These are phyloP conservation scores for Nymphalis io DNA, from an alignment of 1,140 invertebrate genomes.

Conservation along the genomic window DNA sequence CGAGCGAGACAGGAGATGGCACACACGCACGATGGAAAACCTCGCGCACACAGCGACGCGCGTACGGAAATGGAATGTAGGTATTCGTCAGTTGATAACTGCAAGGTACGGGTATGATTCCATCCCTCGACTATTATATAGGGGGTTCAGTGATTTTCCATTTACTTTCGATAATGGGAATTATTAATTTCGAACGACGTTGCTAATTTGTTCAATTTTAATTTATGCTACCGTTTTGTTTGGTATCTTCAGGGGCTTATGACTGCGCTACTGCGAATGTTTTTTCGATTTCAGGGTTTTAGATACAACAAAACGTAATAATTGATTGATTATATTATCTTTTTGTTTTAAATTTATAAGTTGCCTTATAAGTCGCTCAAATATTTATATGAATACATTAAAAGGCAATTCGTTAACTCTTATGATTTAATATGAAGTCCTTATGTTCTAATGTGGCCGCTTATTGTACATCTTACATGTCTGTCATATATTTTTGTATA, in stretches of 20 bases:
- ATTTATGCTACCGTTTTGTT: not conserved
- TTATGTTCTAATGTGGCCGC: too few species aligned
- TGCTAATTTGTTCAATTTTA: not conserved
- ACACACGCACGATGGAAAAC: conserved; percentile 47
- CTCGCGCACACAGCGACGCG: conserved; percentile 37
- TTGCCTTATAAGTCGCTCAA: too few species aligned
- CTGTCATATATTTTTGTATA: too few species aligned
- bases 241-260: not conserved
- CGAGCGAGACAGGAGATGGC: conserved; percentile 37
- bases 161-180: conserved; percentile 58
- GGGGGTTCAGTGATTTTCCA: conserved; percentile 58
- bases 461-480: too few species aligned
- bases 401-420: too few species aligned
- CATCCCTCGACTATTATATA: conserved; percentile 42
- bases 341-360: too few species aligned
- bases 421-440: too few species aligned
- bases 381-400: too few species aligned
- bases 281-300: not conserved
- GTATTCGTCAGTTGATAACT: conserved; percentile 64
- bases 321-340: too few species aligned
- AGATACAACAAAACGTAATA: too few species aligned
- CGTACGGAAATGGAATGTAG: conserved; percentile 59
- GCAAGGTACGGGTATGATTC: conserved; percentile 57
- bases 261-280: not conserved
- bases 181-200: conserved; percentile 51